Percentiles rank a stretch among this genome's conserved stretches.
phyloP scores from a whole-genome alignment of 2,888 invertebrate species.

The Cartodere bifasciata region DNA sequence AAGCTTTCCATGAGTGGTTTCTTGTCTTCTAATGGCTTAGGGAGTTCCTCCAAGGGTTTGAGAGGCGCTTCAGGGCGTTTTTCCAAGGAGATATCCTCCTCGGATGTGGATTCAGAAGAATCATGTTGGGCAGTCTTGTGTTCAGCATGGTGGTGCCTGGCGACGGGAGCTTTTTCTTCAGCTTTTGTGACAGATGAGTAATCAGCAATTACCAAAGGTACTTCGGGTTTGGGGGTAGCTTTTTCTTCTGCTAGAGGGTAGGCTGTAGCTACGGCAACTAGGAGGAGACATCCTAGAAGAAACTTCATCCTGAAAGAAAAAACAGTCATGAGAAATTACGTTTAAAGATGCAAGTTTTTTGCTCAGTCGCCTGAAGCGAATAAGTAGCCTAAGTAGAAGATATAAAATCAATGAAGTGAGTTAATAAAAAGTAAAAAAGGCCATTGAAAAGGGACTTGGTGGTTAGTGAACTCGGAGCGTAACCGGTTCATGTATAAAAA shows the following conservation, averaged over 20 bases:
- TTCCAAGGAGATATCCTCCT: too few relatives aligned
- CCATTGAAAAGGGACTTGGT: too few relatives aligned
- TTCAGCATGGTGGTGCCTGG: slow-evolving; percentile 15
- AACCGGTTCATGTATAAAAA: too few relatives aligned
- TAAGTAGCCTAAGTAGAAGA: slow-evolving; percentile 1
- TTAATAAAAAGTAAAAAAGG: too few relatives aligned
- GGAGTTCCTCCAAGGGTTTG: too few relatives aligned
- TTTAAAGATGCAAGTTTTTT: slow-evolving; percentile 3
- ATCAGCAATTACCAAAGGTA: slow-evolving; percentile 34
- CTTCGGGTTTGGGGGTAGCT: slow-evolving; percentile 19
- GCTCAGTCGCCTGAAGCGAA: not conserved
- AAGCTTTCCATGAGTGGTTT: too few relatives aligned
- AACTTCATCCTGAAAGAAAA: slow-evolving; percentile 47
- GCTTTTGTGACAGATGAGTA: slow-evolving; percentile 33
- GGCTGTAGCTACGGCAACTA: slow-evolving; percentile 39
- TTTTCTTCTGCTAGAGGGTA: slow-evolving; percentile 48
- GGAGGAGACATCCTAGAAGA: slow-evolving; percentile 45
- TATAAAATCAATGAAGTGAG: slow-evolving; percentile 1
- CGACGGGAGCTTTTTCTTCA: slow-evolving; percentile 4
- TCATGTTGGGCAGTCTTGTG: slow-evolving; percentile 18
- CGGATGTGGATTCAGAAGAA: slow-evolving; percentile 21
- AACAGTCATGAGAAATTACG: slow-evolving; percentile 7
- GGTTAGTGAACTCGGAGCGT: too few relatives aligned
- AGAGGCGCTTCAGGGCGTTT: too few relatives aligned
- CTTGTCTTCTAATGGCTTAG: slow-evolving; percentile 14